These are phyloP conservation scores for Lasioglossum villosulum DNA, from an alignment of 2,888 invertebrate genomes.

Conservation along the genomic window DNA sequence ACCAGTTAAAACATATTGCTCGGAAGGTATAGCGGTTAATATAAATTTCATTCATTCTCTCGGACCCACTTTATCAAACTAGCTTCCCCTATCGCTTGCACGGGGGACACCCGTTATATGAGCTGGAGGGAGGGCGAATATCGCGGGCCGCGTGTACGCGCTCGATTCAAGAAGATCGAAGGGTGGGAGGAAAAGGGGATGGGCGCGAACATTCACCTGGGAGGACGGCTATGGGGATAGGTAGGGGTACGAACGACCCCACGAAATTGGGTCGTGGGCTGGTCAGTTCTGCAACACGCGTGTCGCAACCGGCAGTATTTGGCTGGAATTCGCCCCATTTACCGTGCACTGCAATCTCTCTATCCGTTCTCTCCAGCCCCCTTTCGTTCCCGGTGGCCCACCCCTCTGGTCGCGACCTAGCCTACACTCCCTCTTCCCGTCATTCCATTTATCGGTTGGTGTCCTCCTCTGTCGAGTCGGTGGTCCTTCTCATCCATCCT, in stretches of 20 bases:
- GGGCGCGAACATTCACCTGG: slow-evolving; percentile 1
- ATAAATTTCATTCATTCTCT: too few relatives aligned
- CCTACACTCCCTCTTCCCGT: slow-evolving; percentile 33
- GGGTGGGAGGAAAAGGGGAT: background rate
- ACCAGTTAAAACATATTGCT: too few relatives aligned
- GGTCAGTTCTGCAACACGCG: slow-evolving; percentile 62
- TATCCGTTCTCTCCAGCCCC: slow-evolving; percentile 39
- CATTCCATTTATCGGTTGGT: slow-evolving; percentile 47
- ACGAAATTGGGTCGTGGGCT: slow-evolving; percentile 70
- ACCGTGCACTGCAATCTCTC: slow-evolving; percentile 56
- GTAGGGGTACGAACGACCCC: slow-evolving; percentile 39
- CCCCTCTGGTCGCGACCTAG: slow-evolving; percentile 13
- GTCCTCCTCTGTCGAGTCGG: slow-evolving; percentile 11
- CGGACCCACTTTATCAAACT: too few relatives aligned
- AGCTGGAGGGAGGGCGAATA: background rate
- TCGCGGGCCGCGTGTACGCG: slow-evolving; percentile 24
- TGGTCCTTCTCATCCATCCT: background rate
- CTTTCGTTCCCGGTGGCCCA: slow-evolving; percentile 39
- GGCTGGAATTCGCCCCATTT: slow-evolving; percentile 74
- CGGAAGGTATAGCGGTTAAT: too few relatives aligned
- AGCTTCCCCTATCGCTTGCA: too few relatives aligned
- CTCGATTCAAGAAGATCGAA: slow-evolving; percentile 52
- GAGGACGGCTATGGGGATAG: slow-evolving; percentile 15
- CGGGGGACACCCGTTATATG: background rate
- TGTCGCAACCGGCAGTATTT: slow-evolving; percentile 67